Conservation (phyloP, 2,797 vertebrate species). For the Vespertilio murinus region DNA sequence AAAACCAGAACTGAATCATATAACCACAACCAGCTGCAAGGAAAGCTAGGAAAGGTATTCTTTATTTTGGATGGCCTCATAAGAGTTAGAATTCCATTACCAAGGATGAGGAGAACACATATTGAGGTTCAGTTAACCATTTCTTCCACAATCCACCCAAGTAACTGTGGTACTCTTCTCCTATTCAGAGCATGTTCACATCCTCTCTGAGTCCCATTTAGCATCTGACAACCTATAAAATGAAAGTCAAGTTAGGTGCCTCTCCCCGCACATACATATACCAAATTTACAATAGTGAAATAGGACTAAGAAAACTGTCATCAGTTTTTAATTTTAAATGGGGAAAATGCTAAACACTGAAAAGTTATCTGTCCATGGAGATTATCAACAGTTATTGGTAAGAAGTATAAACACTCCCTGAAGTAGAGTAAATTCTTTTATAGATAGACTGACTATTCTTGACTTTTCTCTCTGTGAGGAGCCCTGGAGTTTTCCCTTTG, state of each 20-base stretch:
- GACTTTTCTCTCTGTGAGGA: background rate
- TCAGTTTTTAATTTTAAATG: background rate
- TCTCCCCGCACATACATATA: background rate
- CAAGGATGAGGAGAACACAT: background rate
- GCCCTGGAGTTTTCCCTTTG: background rate
- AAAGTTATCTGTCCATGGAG: background rate
- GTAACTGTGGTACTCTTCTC: background rate
- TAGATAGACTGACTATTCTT: background rate
- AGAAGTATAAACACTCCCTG: background rate
- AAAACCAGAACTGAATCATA: slow-evolving; percentile 15
- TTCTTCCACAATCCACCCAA: background rate
- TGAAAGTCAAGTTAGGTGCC: background rate
- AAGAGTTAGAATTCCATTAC: background rate
- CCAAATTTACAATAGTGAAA: background rate
- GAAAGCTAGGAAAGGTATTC: background rate
- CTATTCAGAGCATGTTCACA: background rate
- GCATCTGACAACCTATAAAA: background rate
- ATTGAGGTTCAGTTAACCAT: background rate
- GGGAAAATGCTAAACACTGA: background rate
- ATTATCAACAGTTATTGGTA: background rate
- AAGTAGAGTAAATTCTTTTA: background rate
- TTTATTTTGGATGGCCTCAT: background rate
- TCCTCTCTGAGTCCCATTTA: background rate
- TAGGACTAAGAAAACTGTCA: background rate
- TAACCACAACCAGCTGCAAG: background rate